Base-by-base conservation (phyloP, 2,888 invertebrate species). In the Epinotia demarniana region DNA sequence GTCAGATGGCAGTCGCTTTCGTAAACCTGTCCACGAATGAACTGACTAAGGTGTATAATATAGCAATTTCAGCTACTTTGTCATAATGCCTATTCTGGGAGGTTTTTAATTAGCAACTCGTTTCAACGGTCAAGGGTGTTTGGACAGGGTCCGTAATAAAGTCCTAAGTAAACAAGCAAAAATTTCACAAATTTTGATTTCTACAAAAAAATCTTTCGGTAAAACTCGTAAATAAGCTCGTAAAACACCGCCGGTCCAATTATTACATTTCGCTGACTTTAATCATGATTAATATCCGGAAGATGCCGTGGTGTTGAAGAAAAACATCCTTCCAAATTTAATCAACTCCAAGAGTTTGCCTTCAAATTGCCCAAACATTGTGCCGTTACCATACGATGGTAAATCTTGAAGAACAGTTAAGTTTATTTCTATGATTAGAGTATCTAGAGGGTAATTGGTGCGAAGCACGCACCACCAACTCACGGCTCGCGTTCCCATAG, bases 211-310 rank as follows among this genome's bases (percentile, higher is more conserved):
- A 86, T 82, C 80, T 80, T 81, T 79, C 81, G 80, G 80, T 86
- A 84, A 84, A 88, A 86, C 85, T 88, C 88, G 85, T 91, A 90
- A 92, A 92, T 91, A 87, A 85, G 80, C 82, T 86, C 88, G 85
- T 90, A 90, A 92, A 91, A 83, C 85, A 86, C 81, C 82, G 85
- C 85, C 86, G 85, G 85, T 80, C 84, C 89, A 91, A 92, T 92
- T 91, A 92, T 89, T 87, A 87, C 85, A 83, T 87, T 88, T 86
- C 81, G 82, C 84, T 88, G 88, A 87, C 87, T 87, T 89, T 87
- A 89, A 89, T 90, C 86, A 84, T 88, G 89, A 92, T 89, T 87
- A 89, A 92, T 90, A 85, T 84, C 82, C 82, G 81, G 82, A 84
- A 78, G 67, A 81, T 77, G 73, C 79, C 80, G 81, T 78, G 77